Evolutionary conservation across 2,113 vertebrate genomes (phyloP).

Genomic region (Empidonax traillii): DNA sequence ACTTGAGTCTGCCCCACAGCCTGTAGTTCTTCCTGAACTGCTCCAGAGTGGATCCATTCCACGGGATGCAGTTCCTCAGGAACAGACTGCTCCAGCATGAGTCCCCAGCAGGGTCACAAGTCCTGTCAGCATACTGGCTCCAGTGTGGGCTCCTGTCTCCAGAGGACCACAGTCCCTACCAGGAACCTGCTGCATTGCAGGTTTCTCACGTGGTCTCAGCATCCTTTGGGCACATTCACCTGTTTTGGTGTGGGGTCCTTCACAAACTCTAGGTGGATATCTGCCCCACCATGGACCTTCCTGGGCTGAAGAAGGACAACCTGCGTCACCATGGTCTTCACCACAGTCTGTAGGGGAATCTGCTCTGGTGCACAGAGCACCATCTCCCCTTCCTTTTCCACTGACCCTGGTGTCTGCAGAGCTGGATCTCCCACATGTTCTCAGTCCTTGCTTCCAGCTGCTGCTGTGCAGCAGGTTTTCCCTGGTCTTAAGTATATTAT

Average conservation of each 20-base stretch:
- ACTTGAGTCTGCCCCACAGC: too few relatives aligned
- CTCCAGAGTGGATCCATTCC: neutral
- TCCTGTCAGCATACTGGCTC: neutral
- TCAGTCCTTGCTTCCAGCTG: neutral
- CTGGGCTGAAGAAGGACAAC: neutral
- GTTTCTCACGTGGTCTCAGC: neutral
- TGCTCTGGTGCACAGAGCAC: rapidly evolving
- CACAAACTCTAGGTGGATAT: neutral
- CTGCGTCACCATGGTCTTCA: neutral
- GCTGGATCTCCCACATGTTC: neutral
- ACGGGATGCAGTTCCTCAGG: neutral
- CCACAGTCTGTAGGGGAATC: rapidly evolving
- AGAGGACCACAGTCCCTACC: neutral
- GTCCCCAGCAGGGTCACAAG: neutral
- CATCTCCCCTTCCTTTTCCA: neutral
- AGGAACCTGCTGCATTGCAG: rapidly evolving
- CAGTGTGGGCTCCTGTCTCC: neutral
- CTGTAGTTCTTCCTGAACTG: neutral
- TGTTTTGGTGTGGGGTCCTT: rapidly evolving
- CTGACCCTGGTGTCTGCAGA: neutral
- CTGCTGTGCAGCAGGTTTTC: neutral
- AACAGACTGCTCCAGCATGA: rapidly evolving
- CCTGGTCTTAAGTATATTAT: neutral
- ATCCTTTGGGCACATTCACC: neutral
- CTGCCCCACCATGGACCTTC: neutral